Evolutionary conservation across 1,140 invertebrate genomes (phyloP).

Genomic region (Cotesia chilonis): DNA sequence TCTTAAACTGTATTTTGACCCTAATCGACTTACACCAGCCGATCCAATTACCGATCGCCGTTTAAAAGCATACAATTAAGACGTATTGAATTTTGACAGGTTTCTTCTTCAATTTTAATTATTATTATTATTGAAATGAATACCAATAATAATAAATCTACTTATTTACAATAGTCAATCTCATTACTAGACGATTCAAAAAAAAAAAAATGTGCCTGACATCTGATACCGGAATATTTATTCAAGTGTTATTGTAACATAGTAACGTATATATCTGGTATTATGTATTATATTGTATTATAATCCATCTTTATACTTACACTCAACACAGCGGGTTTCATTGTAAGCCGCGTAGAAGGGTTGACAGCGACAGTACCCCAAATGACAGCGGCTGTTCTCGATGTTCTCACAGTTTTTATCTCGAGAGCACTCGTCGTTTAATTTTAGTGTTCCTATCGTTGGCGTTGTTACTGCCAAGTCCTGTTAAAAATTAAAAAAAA

Average conservation of each 20-base stretch:
- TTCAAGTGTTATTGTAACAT: no score
- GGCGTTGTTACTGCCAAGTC: constrained; percentile 34
- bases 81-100: no score
- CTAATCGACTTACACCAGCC: no score
- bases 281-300: constrained; percentile 33
- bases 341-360: constrained; percentile 74
- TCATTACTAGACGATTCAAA: neutral
- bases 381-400: constrained; percentile 68
- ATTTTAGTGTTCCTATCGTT: constrained; percentile 35
- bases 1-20: no score
- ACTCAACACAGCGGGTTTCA: constrained; percentile 72
- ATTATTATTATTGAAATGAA: neutral
- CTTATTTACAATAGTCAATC: neutral
- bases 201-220: neutral
- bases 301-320: constrained; percentile 64
- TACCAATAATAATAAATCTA: constrained; percentile 14
- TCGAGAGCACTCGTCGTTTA: constrained; percentile 60
- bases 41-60: no score
- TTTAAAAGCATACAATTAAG: no score
- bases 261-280: constrained; percentile 1
- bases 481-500: constrained; percentile 39
- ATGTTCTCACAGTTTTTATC: constrained; percentile 70
- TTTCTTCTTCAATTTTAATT: no score
- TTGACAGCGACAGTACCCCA: constrained; percentile 72
- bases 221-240: neutral